Conservation (phyloP, 2,113 vertebrate species). For the Amia ocellicauda region DNA sequence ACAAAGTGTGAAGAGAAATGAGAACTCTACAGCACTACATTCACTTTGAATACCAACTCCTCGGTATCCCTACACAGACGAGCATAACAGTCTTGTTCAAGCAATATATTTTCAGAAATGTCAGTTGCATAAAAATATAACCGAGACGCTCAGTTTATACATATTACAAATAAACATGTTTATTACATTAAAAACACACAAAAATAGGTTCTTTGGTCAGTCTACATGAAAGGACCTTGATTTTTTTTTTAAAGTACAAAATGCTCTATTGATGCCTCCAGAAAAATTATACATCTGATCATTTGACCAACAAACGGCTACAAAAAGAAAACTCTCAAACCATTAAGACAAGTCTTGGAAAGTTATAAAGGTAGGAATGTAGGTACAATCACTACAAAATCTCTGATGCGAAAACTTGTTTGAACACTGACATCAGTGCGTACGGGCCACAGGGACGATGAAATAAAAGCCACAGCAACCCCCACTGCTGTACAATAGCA, state of each 20-base stretch:
- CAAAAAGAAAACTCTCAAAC: not conserved
- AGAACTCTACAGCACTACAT: too few relatives aligned
- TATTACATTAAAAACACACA: not conserved
- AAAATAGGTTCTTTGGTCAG: not conserved
- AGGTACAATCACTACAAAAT: constrained; percentile 43
- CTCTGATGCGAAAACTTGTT: constrained; percentile 36
- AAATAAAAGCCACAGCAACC: not conserved
- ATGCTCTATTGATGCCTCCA: too few relatives aligned
- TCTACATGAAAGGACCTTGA: not conserved
- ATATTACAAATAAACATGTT: not conserved
- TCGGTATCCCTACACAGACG: too few relatives aligned
- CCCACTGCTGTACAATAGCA: constrained; percentile 4
- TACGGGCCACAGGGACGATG: constrained; percentile 17
- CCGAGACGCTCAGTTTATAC: not conserved
- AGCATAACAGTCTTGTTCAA: too few relatives aligned
- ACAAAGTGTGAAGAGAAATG: too few relatives aligned
- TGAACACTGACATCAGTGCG: constrained; percentile 35
- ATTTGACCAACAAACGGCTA: constrained; percentile 5
- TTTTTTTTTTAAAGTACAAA: not conserved
- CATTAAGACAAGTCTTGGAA: constrained; percentile 22
- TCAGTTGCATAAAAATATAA: not conserved
- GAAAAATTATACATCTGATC: not conserved
- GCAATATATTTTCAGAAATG: not conserved
- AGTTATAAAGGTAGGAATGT: too few relatives aligned
- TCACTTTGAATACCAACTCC: too few relatives aligned